These are phyloP conservation scores for Pantherophis guttatus DNA, from an alignment of 2,113 vertebrate genomes.

Conservation along the genomic window DNA sequence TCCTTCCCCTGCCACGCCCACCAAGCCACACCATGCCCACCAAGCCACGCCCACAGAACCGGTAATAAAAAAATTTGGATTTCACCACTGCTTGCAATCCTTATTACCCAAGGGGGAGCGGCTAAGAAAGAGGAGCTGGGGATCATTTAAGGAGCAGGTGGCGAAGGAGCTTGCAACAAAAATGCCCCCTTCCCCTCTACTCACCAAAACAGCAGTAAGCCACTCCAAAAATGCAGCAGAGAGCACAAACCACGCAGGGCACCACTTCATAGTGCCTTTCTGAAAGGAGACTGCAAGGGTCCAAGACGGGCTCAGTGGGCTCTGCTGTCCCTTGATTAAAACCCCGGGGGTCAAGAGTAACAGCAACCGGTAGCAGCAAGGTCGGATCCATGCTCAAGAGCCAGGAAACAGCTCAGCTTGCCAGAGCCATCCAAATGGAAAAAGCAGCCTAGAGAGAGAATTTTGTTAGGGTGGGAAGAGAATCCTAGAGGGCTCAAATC, in stretches of 20 bases:
- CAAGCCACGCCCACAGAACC: no score
- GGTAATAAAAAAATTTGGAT: no score
- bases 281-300: slow-evolving; percentile 75
- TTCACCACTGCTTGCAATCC: no score
- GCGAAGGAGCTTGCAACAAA: background rate
- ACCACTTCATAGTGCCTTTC: slow-evolving; percentile 76
- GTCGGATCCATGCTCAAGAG: slow-evolving; percentile 48
- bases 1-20: no score
- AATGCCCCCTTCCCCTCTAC: slow-evolving; percentile 23
- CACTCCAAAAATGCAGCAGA: slow-evolving; percentile 85
- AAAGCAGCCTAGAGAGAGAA: background rate
- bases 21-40: no score
- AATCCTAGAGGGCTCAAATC: no score
- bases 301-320: slow-evolving; percentile 50
- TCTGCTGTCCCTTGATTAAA: slow-evolving; percentile 64
- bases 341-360: slow-evolving; percentile 67
- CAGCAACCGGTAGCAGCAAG: slow-evolving; percentile 38
- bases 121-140: background rate
- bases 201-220: slow-evolving; percentile 90
- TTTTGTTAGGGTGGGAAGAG: background rate
- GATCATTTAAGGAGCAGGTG: no score
- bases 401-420: background rate
- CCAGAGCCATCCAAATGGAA: slow-evolving; percentile 17
- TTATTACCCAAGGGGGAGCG: background rate
- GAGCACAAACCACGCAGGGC: slow-evolving; percentile 80